phyloP scores from a whole-genome alignment of 2,888 invertebrate species.

The Drosophila anceps region DNA sequence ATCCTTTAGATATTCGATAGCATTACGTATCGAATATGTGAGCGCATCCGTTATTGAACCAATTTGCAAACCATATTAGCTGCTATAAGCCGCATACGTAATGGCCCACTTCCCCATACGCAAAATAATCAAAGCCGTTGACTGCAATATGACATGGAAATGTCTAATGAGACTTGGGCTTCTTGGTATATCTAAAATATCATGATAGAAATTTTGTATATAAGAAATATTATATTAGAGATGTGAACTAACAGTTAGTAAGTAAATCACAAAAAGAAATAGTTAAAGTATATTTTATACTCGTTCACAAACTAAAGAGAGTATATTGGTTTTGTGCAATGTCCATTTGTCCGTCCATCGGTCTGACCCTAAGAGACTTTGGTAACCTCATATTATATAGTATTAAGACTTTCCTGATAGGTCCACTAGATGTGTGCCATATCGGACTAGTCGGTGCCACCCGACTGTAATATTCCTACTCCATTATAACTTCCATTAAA shows the following conservation, averaged over 20 bases:
- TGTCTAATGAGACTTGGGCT: neutral
- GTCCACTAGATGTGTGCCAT: no score
- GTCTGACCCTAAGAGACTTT: no score
- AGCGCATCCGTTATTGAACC: conserved; percentile 52
- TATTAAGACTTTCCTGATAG: no score
- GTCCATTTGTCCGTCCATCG: no score
- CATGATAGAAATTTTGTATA: neutral
- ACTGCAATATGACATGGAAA: conserved; percentile 6
- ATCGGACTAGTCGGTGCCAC: neutral
- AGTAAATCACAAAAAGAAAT: neutral
- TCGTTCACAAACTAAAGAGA: no score
- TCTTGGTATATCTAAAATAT: neutral
- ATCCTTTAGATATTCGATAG: neutral
- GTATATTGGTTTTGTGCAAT: neutral
- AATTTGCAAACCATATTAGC: conserved; percentile 45
- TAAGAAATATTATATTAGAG: neutral
- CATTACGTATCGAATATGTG: conserved; percentile 23
- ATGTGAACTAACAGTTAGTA: neutral
- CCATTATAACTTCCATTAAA: neutral
- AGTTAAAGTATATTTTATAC: neutral
- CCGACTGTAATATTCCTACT: neutral
- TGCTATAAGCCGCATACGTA: conserved; percentile 31
- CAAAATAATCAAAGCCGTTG: conserved; percentile 31
- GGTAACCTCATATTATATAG: no score
- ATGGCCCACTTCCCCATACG: conserved; percentile 12